Percentiles rank a stretch among this genome's conserved stretches.
Evolutionary conservation across 2,888 invertebrate genomes (phyloP).

Genomic region (Limulus polyphemus): DNA sequence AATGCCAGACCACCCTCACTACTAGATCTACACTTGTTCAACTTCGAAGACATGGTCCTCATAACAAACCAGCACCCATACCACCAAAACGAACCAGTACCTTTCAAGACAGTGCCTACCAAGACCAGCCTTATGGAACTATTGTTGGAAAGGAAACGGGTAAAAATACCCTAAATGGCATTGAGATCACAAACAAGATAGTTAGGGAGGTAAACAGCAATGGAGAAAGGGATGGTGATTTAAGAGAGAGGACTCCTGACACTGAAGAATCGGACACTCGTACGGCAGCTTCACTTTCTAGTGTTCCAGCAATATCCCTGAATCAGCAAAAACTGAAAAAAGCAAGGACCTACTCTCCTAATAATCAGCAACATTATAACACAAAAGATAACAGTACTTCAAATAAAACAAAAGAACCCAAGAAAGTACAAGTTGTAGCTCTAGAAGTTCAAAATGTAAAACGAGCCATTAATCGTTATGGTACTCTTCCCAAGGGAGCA

Average conservation of each 20-base stretch:
- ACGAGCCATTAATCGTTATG: constrained; percentile 77
- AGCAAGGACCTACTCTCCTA: constrained; percentile 10
- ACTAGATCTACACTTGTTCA: constrained; percentile 21
- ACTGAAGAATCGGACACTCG: neutral
- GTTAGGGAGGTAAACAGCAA: constrained; percentile 34
- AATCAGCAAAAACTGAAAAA: constrained; percentile 17
- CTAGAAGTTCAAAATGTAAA: constrained; percentile 91
- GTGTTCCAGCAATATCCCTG: constrained; percentile 8
- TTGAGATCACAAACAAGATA: constrained; percentile 45
- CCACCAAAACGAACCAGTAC: constrained; percentile 89
- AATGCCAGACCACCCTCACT: constrained; percentile 16
- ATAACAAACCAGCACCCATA: constrained; percentile 70
- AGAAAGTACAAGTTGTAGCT: constrained; percentile 65
- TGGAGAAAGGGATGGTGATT: constrained; percentile 12
- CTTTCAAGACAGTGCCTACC: constrained; percentile 73
- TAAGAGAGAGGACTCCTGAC: neutral
- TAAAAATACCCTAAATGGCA: constrained; percentile 39
- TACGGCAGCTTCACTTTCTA: constrained; percentile 14
- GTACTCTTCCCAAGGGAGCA: constrained; percentile 91
- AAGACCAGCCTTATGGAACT: constrained; percentile 44
- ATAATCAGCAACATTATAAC: constrained; percentile 2
- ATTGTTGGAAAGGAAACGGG: constrained; percentile 12
- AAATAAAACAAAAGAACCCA: constrained; percentile 5
- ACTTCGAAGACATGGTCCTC: constrained; percentile 16
- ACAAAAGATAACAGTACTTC: constrained; percentile 12